Evolutionary conservation across 2,113 vertebrate genomes (phyloP).

Genomic region (Callospermophilus lateralis): DNA sequence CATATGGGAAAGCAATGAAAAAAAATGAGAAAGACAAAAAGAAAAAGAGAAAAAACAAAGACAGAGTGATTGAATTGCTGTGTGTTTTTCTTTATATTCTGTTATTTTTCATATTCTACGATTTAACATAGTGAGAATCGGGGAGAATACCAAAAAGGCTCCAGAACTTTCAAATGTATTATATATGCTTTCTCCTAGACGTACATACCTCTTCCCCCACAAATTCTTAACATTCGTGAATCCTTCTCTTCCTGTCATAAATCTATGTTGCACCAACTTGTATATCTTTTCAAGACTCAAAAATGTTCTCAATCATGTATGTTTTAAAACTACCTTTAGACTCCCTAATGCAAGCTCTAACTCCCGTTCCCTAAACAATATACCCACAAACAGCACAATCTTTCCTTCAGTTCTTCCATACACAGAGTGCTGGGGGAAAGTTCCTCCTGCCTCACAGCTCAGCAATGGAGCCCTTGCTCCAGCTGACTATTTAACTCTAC

Average conservation of each 20-base stretch:
- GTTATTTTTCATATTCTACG: neutral
- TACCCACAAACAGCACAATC: slow-evolving; percentile 5
- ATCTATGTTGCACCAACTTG: neutral
- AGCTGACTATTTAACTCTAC: slow-evolving; percentile 70
- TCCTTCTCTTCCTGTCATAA: neutral
- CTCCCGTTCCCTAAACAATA: neutral
- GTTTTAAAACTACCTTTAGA: slow-evolving; percentile 16
- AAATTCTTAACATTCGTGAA: neutral
- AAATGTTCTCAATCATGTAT: neutral
- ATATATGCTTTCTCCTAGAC: neutral
- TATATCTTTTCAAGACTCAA: slow-evolving; percentile 14
- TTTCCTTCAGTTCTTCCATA: slow-evolving; percentile 60
- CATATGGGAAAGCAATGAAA: neutral
- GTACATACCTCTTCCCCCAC: neutral
- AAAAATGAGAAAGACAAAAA: neutral
- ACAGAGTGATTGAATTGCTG: neutral
- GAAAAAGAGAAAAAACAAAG: neutral
- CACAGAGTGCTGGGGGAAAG: slow-evolving; percentile 27
- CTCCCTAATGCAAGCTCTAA: slow-evolving; percentile 45
- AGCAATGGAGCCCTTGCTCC: neutral
- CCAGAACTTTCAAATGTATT: neutral
- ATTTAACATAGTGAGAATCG: neutral
- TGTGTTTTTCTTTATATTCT: neutral
- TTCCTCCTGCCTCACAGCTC: neutral
- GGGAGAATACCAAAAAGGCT: neutral